Evolutionary conservation across 2,113 vertebrate species (phyloP), one percentile per base, ranked within the genome.

Genomic region (Semicossyphus pulcher): DNA sequence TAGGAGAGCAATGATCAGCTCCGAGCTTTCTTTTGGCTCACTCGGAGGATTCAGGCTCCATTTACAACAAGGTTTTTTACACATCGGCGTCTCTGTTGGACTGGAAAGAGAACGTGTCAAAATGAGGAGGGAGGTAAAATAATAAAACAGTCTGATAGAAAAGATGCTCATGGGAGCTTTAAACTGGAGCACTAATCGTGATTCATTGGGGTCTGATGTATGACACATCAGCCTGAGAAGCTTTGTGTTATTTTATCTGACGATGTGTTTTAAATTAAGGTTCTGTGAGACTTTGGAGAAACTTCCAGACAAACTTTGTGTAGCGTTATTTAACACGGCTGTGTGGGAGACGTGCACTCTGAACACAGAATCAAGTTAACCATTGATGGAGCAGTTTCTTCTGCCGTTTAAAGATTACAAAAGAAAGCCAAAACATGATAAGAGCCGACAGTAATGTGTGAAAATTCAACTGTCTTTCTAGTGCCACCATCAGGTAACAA

Each of bases 81-180:
- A 81, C 66, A 10, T 48, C 7, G n/a, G n/a, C n/a, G 4, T 52
- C 29, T 69, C 28, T 32, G 37, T 10, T 72, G 66, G 39, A 68
- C 66, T 59, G 65, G 66, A 82, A 76, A 64, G 48, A 2, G 36
- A 60, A 66, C 4, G 49, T 53, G 74, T 78, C 47, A 65, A 41
- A 76, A 76, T 7, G 11, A 62, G 51, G n/a, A 18, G 71, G 76
- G 62, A 68, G 76, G 76, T 63, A 48, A 29, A 73, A 72, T 80
- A 76, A 73, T 68, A 59, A 65, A 70, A 68, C 37, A 53, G 78
- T 45, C 44, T 78, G 56, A 76, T 62, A 54, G 69, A 80, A n/a
- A 74, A 70, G 51, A n/a, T 28, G 42, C 77, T 80, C 69, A 37
- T 26, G 53, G 80, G 72, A 70, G 16, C 48, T 28, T 44, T 74